phyloP scores from a whole-genome alignment of 2,888 invertebrate genomes.

The Emmelina monodactyla region DNA sequence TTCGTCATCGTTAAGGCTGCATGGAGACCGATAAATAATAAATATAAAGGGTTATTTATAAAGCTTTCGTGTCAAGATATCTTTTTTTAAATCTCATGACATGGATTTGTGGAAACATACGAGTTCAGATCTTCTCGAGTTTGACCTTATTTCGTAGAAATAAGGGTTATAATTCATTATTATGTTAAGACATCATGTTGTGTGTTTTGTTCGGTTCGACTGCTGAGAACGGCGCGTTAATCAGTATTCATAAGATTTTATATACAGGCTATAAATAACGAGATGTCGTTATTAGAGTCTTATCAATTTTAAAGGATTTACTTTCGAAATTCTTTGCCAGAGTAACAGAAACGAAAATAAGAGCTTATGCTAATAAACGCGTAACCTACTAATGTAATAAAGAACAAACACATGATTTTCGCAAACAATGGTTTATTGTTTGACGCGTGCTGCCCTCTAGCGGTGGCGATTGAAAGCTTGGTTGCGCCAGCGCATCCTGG shows the following conservation, averaged over 20 bases:
- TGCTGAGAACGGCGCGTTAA: neutral
- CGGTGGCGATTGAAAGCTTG: conserved; percentile 3
- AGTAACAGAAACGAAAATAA: too few species aligned
- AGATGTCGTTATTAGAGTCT: neutral
- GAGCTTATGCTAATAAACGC: too few species aligned
- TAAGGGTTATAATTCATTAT: conserved; percentile 1
- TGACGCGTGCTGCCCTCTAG: neutral
- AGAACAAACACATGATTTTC: too few species aligned
- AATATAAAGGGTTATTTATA: conserved; percentile 48
- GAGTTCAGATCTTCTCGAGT: conserved; percentile 29
- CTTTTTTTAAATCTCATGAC: conserved; percentile 39
- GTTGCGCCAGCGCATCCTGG: conserved; percentile 2
- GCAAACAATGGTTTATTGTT: too few species aligned
- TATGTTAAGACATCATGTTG: conserved; percentile 1
- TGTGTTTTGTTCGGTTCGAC: neutral
- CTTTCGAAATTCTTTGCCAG: neutral
- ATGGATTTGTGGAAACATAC: conserved; percentile 56
- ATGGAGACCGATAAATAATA: conserved; percentile 50
- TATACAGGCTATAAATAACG: neutral
- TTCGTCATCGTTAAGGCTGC: conserved; percentile 57
- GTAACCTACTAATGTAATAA: too few species aligned
- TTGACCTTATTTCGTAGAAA: conserved; percentile 21
- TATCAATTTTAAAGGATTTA: neutral
- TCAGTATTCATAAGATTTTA: conserved; percentile 1
- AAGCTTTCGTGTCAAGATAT: conserved; percentile 32